A percentile compares a stretch with the other conserved stretches of the same genome.
phyloP scores from a whole-genome alignment of 2,888 invertebrate species.

The Dendrolimus pini region DNA sequence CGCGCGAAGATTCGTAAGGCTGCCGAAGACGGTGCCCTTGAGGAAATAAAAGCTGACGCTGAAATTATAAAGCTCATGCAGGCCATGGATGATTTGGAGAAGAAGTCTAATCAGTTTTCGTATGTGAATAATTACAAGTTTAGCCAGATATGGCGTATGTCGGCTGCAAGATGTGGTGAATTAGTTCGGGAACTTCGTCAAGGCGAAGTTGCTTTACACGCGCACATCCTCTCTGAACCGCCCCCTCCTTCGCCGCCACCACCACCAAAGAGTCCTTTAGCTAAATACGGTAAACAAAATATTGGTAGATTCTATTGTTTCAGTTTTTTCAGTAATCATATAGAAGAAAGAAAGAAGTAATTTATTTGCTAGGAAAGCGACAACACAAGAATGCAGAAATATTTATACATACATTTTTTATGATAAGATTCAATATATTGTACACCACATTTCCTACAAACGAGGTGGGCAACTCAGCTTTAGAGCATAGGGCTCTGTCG shows the following conservation, averaged over 20 bases:
- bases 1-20: slow-evolving; percentile 81
- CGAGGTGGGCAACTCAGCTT: no score
- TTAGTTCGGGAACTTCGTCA: slow-evolving; percentile 39
- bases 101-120: slow-evolving; percentile 82
- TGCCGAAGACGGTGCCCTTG: slow-evolving; percentile 78
- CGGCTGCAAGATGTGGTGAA: slow-evolving; percentile 37
- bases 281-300: slow-evolving; percentile 35
- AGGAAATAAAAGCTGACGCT: slow-evolving; percentile 80
- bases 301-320: no score
- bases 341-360: no score
- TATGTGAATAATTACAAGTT: slow-evolving; percentile 80
- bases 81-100: slow-evolving; percentile 81
- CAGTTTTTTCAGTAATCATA: no score
- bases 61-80: slow-evolving; percentile 82
- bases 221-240: slow-evolving; percentile 58
- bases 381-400: no score
- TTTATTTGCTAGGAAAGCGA: no score
- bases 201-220: slow-evolving; percentile 59
- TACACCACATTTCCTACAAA: no score
- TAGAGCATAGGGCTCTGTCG: no score
- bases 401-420: no score
- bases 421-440: no score
- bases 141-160: slow-evolving; percentile 66
- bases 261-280: slow-evolving; percentile 46
- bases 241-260: slow-evolving; percentile 50